Evolutionary conservation across 1,140 invertebrate species (phyloP).

Genomic region (Lasioglossum albipes): DNA sequence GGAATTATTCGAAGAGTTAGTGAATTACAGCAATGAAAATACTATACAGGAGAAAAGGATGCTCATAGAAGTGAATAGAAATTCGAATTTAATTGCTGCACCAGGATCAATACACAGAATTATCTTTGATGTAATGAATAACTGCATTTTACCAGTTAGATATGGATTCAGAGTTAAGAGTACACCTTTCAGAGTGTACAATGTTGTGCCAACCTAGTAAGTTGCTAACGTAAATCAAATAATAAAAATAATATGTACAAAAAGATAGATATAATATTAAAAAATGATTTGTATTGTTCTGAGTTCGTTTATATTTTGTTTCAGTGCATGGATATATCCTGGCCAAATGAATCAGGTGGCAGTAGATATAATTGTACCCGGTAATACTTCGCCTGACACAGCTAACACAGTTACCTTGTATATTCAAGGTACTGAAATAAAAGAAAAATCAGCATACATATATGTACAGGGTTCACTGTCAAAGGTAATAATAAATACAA

Average conservation of each 20-base stretch:
- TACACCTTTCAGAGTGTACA: constrained; percentile 36
- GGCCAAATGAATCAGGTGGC: constrained; percentile 80
- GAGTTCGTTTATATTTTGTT: constrained; percentile 10
- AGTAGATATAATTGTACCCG: constrained; percentile 80
- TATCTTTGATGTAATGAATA: constrained; percentile 69
- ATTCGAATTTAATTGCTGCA: constrained; percentile 62
- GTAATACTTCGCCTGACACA: constrained; percentile 75
- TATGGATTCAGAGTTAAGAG: constrained; percentile 56
- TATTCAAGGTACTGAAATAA: constrained; percentile 66
- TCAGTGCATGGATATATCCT: constrained; percentile 78
- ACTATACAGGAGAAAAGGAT: constrained; percentile 45
- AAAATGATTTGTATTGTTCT: background rate
- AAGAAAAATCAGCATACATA: constrained; percentile 77
- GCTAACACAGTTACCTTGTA: constrained; percentile 82
- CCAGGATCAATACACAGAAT: constrained; percentile 58
- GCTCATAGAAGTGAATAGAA: constrained; percentile 64
- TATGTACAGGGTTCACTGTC: constrained; percentile 71
- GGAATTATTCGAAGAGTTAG: constrained; percentile 34
- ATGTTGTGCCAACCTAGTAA: constrained; percentile 42
- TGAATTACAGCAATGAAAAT: constrained; percentile 2
- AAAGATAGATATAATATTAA: too few relatives aligned
- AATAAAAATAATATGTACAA: too few relatives aligned
- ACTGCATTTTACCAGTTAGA: constrained; percentile 54
- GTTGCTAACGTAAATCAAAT: constrained; percentile 2
- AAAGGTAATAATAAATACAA: constrained; percentile 54